A percentile compares a stretch with the other conserved stretches of the same genome.
These are phyloP conservation scores for Macrobrachium rosenbergii DNA, from an alignment of 1,140 invertebrate genomes.

Conservation along the genomic window DNA sequence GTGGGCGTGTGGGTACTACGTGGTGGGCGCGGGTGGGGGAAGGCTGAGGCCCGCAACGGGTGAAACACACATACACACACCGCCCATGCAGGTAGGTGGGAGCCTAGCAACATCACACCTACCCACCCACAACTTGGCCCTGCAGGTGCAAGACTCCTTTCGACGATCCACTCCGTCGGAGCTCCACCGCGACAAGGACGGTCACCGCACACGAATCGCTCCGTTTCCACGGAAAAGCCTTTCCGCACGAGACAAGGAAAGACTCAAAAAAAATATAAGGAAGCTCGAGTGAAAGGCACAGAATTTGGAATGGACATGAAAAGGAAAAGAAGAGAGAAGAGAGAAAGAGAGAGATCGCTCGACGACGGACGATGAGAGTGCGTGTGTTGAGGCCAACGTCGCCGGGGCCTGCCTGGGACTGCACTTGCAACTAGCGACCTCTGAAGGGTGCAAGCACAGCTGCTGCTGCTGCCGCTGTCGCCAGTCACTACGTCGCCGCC, in stretches of 20 bases:
- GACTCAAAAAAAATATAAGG: too few species aligned
- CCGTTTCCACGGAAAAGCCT: too few species aligned
- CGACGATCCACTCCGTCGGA: too few species aligned
- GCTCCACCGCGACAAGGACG: too few species aligned
- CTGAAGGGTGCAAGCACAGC: constrained; percentile 26
- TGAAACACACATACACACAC: background rate
- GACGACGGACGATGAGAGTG: background rate
- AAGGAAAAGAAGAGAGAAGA: background rate
- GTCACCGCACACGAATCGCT: too few species aligned
- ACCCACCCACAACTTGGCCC: background rate
- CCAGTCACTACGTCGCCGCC: constrained; percentile 6
- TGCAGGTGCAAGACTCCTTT: too few species aligned
- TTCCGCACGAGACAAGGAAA: too few species aligned
- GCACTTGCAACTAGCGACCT: constrained; percentile 28
- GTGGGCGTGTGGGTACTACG: constrained; percentile 3
- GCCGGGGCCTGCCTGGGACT: constrained; percentile 14
- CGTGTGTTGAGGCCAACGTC: too few species aligned
- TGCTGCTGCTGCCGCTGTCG: background rate
- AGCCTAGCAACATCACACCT: constrained; percentile 19
- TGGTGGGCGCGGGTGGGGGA: constrained; percentile 2
- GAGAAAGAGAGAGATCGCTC: background rate
- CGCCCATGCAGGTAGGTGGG: constrained; percentile 1
- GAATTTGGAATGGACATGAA: background rate
- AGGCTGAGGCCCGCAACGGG: constrained; percentile 15
- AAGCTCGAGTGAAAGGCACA: background rate